Conservation (phyloP, 2,797 vertebrate genomes). For the Pitangus sulphuratus region DNA sequence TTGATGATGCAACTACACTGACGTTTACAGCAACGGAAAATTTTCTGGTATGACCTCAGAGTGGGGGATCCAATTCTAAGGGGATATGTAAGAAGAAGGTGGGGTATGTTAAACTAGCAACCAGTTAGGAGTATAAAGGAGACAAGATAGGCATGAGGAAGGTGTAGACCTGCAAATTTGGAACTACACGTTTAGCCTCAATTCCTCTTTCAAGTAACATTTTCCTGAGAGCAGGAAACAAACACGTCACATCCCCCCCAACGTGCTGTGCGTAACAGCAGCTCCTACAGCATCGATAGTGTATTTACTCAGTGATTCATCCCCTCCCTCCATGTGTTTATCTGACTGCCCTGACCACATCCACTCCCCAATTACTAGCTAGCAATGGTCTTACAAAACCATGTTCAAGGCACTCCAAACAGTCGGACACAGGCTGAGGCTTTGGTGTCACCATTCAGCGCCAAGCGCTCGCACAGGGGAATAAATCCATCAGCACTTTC, state of each 20-base stretch:
- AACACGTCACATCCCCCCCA: neutral
- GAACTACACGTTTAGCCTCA: neutral
- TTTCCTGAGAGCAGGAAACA: neutral
- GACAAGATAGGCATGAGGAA: neutral
- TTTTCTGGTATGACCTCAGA: neutral
- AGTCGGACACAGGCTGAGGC: slow-evolving; percentile 43
- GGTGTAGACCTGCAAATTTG: neutral
- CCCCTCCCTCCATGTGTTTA: slow-evolving; percentile 45
- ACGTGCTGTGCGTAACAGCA: neutral
- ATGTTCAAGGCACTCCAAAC: slow-evolving; percentile 47
- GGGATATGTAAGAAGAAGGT: neutral
- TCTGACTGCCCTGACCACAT: slow-evolving; percentile 67
- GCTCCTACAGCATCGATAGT: slow-evolving; percentile 20
- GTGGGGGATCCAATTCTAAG: neutral
- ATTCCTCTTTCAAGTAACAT: neutral
- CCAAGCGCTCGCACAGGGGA: neutral
- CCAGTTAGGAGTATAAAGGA: neutral
- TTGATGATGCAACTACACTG: neutral
- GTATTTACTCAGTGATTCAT: slow-evolving; percentile 67
- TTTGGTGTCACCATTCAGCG: slow-evolving; percentile 42
- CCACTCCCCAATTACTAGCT: slow-evolving; percentile 68
- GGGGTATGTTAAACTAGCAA: neutral
- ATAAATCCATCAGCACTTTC: slow-evolving; percentile 10
- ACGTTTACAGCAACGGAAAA: neutral
- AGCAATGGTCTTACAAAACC: slow-evolving; percentile 60